Evolutionary conservation across 2,797 vertebrate genomes (phyloP).

Genomic region (Chrosomus eos): DNA sequence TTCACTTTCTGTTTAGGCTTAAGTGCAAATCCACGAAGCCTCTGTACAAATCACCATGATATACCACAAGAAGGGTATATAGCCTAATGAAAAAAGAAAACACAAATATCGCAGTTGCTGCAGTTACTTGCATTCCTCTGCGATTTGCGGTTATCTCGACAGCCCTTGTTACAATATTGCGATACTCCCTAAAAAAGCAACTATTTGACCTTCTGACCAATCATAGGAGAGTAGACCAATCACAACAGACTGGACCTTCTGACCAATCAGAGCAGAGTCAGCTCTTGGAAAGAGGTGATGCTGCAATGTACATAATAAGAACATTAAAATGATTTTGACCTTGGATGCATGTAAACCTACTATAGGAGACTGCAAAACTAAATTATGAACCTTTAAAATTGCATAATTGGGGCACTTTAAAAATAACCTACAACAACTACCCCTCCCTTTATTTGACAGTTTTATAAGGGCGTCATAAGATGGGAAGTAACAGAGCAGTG

Average conservation of each 20-base stretch:
- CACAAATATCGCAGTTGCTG: no score
- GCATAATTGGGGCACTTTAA: not conserved
- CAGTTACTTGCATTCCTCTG: no score
- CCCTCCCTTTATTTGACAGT: not conserved
- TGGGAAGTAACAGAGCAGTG: conserved; percentile 3
- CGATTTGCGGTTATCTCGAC: no score
- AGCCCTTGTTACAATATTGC: not conserved
- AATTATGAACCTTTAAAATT: not conserved
- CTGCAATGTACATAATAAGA: not conserved
- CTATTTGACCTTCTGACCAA: not conserved
- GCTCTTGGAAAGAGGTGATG: not conserved
- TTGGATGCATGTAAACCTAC: not conserved
- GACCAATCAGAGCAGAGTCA: no score
- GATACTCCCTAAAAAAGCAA: not conserved
- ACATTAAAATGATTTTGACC: not conserved
- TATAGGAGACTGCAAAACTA: not conserved
- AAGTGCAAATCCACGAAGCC: no score
- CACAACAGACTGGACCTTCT: no score
- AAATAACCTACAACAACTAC: not conserved
- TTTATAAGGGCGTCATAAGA: not conserved
- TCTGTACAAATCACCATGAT: no score
- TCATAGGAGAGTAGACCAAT: no score
- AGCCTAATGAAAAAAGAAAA: no score
- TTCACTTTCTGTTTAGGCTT: no score
- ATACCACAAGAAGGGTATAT: no score